Base-by-base conservation (phyloP, 2,888 invertebrate genomes). In the Orchesellides sinensis region DNA sequence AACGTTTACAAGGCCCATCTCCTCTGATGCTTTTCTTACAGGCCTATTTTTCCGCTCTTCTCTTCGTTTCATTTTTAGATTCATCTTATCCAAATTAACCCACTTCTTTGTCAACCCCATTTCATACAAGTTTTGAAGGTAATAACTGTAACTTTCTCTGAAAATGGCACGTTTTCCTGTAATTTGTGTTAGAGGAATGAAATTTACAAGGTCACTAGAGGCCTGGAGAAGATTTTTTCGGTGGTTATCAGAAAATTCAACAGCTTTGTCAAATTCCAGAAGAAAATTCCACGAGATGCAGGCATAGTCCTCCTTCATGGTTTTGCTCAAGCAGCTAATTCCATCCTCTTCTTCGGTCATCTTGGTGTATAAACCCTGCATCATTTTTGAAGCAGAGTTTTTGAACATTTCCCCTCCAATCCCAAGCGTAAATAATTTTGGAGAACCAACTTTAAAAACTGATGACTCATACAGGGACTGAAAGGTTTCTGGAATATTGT, bases 41-140 rank as follows among this genome's bases (percentile, higher is more conserved):
- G n/a, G n/a, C n/a, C 8, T 54, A 23, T 19, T 21, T 10, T 14
- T 54, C 54, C 3, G 8, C 3, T 61, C n/a, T 14, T 5, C 32
- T 12, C 19, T 56, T 19, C 17, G 40, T 23, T 52, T 19, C 17
- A 19, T 5, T 25, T 66, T 8, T 27, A 75, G n/a, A 5, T 35
- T 3, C 29, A 19, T 17, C 17, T 49, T 65, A 47, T 75, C 75
- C 56, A 75, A 1, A 6, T 54, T 17, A 0, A 32, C 40, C 65
- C 75, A 75, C 21, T 75, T 75, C 19, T 54, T 65, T 2, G 25
- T 75, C 6, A 75, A 5, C 14, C 75, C 75, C 65, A 63, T 59
- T 19, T 72, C 72, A 47, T 72, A 72, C 8, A 72, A n/a, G n/a
- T 72, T 59, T n/a, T 72, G 47, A 4, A 40, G 0, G 27, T 61